These are phyloP conservation scores for Aricia artaxerxes DNA, from an alignment of 2,888 invertebrate species.

Conservation along the genomic window DNA sequence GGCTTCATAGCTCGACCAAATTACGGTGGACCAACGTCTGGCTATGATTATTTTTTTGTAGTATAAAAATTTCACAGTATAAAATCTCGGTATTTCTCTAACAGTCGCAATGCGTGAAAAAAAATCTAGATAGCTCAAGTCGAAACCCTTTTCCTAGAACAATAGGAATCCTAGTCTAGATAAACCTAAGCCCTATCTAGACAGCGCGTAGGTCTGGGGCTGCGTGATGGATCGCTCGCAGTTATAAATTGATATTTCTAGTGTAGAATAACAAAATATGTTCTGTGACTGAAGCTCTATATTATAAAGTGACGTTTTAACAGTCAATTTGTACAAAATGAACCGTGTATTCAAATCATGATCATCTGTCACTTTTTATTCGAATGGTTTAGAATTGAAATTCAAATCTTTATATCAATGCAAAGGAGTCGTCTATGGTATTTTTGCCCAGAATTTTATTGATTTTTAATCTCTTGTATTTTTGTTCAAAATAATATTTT, in stretches of 20 bases:
- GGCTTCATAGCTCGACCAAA: no score
- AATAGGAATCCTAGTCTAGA: not conserved
- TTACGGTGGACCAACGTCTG: no score
- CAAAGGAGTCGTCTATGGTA: no score
- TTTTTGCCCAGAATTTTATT: no score
- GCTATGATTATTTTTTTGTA: no score
- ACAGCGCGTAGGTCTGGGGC: not conserved
- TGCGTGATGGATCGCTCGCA: not conserved
- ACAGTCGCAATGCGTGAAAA: not conserved
- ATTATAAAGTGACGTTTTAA: not conserved
- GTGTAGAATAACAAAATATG: not conserved
- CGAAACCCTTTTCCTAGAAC: not conserved
- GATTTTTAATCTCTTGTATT: no score
- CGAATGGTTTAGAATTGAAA: no score
- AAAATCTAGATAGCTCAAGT: not conserved
- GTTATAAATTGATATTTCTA: slow-evolving; percentile 4
- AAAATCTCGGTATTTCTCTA: not conserved
- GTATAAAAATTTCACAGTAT: no score
- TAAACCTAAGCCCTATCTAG: not conserved
- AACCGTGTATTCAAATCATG: no score
- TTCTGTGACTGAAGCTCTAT: not conserved
- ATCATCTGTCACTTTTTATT: no score
- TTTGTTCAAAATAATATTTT: no score
- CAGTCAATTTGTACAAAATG: not conserved
- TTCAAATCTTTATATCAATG: no score